Evolutionary conservation across 2,888 invertebrate species (phyloP).

Genomic region (Andrena flavipes): DNA sequence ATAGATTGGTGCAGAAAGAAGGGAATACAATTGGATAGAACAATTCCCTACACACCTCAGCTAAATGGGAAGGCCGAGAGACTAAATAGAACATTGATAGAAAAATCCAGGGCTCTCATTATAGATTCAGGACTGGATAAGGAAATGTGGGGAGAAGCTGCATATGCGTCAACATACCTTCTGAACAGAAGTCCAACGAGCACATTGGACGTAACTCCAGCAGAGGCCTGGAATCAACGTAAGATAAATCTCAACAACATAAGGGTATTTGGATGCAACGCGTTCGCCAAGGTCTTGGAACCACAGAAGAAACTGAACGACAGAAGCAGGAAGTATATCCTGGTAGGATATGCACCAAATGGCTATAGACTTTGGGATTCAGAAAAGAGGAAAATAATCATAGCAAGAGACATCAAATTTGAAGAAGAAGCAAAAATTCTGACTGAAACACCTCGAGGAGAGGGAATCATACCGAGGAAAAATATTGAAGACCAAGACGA

Average conservation of each 20-base stretch:
- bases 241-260: slow-evolving; percentile 70
- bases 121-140: neutral
- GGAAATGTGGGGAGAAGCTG: neutral
- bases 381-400: neutral
- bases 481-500: neutral
- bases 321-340: slow-evolving; percentile 62
- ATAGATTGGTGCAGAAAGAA: neutral
- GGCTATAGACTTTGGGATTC: neutral
- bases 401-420: neutral
- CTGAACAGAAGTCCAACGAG: neutral
- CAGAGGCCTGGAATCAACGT: slow-evolving; percentile 30
- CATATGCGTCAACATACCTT: neutral
- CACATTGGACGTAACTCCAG: neutral
- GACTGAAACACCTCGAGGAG: neutral
- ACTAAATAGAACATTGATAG: neutral
- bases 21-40: neutral
- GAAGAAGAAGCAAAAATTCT: neutral
- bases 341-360: neutral
- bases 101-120: neutral
- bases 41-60: neutral
- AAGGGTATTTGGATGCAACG: slow-evolving; percentile 70
- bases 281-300: neutral
- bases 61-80: neutral
- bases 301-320: slow-evolving; percentile 70
- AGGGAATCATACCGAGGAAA: neutral